Base-by-base conservation (phyloP, 2,113 vertebrate genomes). In the Thunnus maccoyii region DNA sequence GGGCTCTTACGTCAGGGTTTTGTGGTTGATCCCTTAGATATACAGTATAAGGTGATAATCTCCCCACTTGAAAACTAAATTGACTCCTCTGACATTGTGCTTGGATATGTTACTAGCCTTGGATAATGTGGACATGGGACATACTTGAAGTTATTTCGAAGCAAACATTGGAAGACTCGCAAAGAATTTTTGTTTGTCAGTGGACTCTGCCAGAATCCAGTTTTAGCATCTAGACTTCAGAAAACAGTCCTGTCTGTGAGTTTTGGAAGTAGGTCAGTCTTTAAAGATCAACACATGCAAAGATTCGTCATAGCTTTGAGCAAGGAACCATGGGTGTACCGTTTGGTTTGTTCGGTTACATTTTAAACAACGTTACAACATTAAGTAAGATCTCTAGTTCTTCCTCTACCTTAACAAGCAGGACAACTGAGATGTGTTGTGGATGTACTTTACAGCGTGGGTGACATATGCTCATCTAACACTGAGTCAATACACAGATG, bases 251-350 rank as follows among this genome's bases (percentile, higher is more conserved):
- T 78, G 55, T 72, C 69, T 68, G 78, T 63, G 64, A 50, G 82
- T 72, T 72, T 67, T 76, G 44, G 68, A 91, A 89, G 75, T 91
- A 80, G 83, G 90, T 85, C 85, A 86, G 63, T 60, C 63, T 82
- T 71, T 56, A 67, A 72, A 82, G 68, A 91, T 89, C 52, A 83
- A 78, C 66, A 80, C 75, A 72, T 52, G 73, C 52, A 80, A 25
- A 84, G 50, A 65, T 75, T 80, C 67, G 57, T 76, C 44, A 36
- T n/a, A 50, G 82, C 76, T 70, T 62, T 22, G 57, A 77, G 82
- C 36, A 16, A 46, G 27, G 3, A 78, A 47, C 30, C 76, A 75
- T 27, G 46, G 25, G 18, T 54, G 62, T 46, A n/a, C n/a, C 12
- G 3, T 72, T 81, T 75, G 72, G 27, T 60, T 74, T 46, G 30